A percentile compares a stretch with the other conserved stretches of the same genome.
phyloP scores from a whole-genome alignment of 2,888 invertebrate genomes.

The Plagodis pulveraria region DNA sequence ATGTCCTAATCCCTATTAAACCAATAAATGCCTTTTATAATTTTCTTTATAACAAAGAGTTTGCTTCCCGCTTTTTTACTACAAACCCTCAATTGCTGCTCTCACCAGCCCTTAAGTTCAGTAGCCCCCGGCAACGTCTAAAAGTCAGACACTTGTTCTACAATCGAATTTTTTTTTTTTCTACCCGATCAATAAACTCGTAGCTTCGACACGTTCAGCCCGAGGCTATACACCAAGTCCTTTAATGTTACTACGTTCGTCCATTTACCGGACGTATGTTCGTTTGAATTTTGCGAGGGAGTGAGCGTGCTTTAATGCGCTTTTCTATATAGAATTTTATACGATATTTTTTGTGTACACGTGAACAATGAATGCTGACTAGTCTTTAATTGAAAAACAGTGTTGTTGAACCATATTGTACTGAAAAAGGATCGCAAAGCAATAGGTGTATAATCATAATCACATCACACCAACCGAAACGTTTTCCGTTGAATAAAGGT shows the following conservation, averaged over 20 bases:
- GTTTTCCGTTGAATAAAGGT: no score
- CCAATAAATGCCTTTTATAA: no score
- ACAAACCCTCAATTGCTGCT: neutral
- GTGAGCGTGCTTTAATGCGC: slow-evolving; percentile 10
- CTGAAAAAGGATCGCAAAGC: no score
- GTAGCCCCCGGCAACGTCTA: slow-evolving; percentile 41
- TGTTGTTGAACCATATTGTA: no score
- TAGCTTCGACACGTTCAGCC: slow-evolving; percentile 55
- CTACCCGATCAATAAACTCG: slow-evolving; percentile 37
- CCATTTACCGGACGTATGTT: slow-evolving; percentile 24
- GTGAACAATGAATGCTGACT: neutral
- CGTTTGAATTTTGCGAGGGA: slow-evolving; percentile 19
- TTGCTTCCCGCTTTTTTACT: slow-evolving; percentile 4
- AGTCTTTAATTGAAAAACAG: no score
- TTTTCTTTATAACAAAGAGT: slow-evolving; percentile 1
- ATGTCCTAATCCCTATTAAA: no score
- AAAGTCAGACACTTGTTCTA: slow-evolving; percentile 44
- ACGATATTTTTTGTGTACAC: neutral
- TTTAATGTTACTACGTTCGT: slow-evolving; percentile 50
- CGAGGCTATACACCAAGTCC: slow-evolving; percentile 56
- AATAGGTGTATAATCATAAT: no score
- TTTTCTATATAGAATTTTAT: neutral
- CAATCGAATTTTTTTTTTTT: slow-evolving; percentile 48
- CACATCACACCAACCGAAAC: no score
- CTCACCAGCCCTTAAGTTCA: slow-evolving; percentile 12